Evolutionary conservation across 2,797 vertebrate genomes (phyloP), one percentile per base, ranked within the genome.

Genomic region (Aselliscus stoliczkanus): DNA sequence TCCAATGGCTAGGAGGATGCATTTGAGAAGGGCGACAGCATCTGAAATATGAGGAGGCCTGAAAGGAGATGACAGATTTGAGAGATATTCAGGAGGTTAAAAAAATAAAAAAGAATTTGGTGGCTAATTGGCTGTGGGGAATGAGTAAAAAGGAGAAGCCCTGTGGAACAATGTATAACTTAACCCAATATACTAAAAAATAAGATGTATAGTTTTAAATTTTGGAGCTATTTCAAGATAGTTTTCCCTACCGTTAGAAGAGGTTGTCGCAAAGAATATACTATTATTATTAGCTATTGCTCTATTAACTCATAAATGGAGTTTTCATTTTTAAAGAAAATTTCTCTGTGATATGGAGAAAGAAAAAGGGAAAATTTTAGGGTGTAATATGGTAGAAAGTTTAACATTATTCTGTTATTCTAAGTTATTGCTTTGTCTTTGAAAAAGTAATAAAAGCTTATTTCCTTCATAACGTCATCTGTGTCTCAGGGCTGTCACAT

Each of bases 381-480:
- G 82, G 42, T 93, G 27, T 81, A 47, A 93, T 83, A 11, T 89
- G 77, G 87, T 96, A 91, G 93, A 96, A 96, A 98, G 93, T 97
- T 97, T 97, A 95, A 94, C 93, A 95, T 95, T 80, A 83, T 97
- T 97, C 96, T 97, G 91, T 97, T 97, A 97, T 98, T 97, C 94
- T 98, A 98, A 97, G 96, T 96, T 98, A 98, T 96, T 96, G 77
- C 94, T 97, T 95, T 97, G 93, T 98, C 97, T 98, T 97, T 98
- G 97, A 90, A 98, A 98, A 99, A 99, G 98, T 98, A 99, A 99
- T 99, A 99, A 98, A 98, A 98, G 95, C 98, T 98, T 98, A 98
- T 98, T 99, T 98, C 96, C 97, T 98, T 98, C 97, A 96, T 98
- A 98, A 98, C 98, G 97, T 98, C 75, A 62, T 98, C 98, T 98